Base-by-base conservation (phyloP, 2,888 invertebrate genomes). In the Parnassius glacialis region DNA sequence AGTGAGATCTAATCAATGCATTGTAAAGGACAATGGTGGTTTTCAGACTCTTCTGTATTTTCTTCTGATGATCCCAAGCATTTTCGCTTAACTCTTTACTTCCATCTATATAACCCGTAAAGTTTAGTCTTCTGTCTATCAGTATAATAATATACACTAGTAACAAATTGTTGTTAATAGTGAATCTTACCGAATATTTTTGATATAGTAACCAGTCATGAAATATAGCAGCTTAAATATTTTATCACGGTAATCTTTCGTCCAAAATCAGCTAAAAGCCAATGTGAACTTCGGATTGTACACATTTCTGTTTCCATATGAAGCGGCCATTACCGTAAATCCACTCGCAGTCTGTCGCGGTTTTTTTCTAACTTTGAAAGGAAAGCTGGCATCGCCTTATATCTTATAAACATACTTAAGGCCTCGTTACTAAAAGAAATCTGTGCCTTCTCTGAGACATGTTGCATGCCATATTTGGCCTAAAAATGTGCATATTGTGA, bases 321-420 rank as follows among this genome's bases (percentile, higher is more conserved):
- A 61, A 75, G 64, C 42, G 43, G n/a, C 20, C 59, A 63, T 63
- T 63, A 59, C 68, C 64, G 61, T 61, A 67, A 65, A 66, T 65
- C 62, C 62, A 58, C 57, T 61, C 57, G 54, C 58, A 47, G 51
- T 51, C 47, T 58, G 61, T 64, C 61, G 60, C 56, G 43, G 44
- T 86, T 89, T 87, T 75, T 77, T 71, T 83, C 87, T 85, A 87
- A 84, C 85, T 84, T 74, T 61, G 80, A 80, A 89, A 85, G 89
- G 89, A 87, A 89, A 87, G 87, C 84, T 84, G 88, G 66, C 76
- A 62, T 85, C 62, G 73, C 87, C 88, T 83, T 90, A 86, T 79
- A 76, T 76, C 75, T 63, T 70, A 67, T 63, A 64, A 62, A 50
- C 58, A 63, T 67, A 66, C 68, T 70, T 68, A 75, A 75, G 65